Percentiles rank a stretch among this genome's conserved stretches.
phyloP scores from a whole-genome alignment of 92 coral and sea anemone genomes.

The Plumapathes pennacea region DNA sequence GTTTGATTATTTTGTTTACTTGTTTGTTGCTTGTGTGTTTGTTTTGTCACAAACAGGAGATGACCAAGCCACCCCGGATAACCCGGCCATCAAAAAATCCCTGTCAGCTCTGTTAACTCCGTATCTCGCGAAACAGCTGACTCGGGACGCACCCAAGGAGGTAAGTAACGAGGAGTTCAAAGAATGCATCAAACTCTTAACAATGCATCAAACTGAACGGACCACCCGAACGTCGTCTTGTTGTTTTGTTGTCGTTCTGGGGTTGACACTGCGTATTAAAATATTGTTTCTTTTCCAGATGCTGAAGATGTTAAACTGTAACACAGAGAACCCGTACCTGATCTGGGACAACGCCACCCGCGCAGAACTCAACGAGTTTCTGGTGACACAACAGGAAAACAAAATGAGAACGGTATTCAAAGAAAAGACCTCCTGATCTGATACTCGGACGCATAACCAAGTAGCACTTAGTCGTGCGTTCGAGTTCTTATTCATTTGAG shows the following conservation, averaged over 20 bases:
- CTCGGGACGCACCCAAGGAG: conserved; percentile 80
- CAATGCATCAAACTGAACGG: too few relatives aligned
- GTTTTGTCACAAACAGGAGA: too few relatives aligned
- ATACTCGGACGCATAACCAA: too few relatives aligned
- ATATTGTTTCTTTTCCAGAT: conserved; percentile 63
- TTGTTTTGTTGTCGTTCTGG: too few relatives aligned
- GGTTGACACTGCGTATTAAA: too few relatives aligned
- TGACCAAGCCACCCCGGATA: conserved; percentile 88
- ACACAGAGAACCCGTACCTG: conserved; percentile 91
- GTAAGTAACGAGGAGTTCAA: too few relatives aligned
- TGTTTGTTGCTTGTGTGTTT: conserved; percentile 1
- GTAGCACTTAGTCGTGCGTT: too few relatives aligned
- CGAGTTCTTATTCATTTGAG: too few relatives aligned
- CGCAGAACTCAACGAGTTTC: conserved; percentile 79
- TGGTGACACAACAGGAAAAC: conserved; percentile 71
- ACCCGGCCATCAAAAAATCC: conserved; percentile 95
- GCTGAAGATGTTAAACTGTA: conserved; percentile 85
- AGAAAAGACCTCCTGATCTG: too few relatives aligned
- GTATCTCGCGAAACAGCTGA: conserved; percentile 87
- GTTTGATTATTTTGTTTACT: not conserved
- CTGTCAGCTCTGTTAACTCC: conserved; percentile 91
- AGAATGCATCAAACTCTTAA: too few relatives aligned
- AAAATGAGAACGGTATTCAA: conserved; percentile 72
- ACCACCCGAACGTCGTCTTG: too few relatives aligned
- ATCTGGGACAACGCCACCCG: conserved; percentile 98